phyloP scores from a whole-genome alignment of 2,797 vertebrate genomes.

The Emys orbicularis region DNA sequence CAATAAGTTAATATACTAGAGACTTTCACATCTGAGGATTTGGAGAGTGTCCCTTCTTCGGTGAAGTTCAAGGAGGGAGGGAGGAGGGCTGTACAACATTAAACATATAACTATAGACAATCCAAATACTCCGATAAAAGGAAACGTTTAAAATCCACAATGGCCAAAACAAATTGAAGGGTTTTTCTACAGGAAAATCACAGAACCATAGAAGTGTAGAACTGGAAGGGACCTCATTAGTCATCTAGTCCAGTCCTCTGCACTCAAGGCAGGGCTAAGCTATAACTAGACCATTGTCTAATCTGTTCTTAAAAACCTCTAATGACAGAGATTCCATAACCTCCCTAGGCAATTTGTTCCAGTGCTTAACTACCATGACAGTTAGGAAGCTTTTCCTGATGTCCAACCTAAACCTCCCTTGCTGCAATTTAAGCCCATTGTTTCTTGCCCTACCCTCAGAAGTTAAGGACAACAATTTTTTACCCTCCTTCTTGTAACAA shows the following conservation, averaged over 20 bases:
- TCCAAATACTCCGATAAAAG: not conserved
- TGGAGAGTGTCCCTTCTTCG: not conserved
- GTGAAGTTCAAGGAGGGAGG: not conserved
- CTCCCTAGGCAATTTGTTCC: not conserved
- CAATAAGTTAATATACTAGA: not conserved
- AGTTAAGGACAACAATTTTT: not conserved
- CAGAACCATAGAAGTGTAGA: not conserved
- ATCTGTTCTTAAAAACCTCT: no score
- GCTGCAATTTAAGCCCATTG: not conserved
- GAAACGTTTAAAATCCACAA: not conserved
- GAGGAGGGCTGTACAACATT: not conserved
- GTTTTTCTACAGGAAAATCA: fast-evolving
- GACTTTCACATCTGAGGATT: not conserved
- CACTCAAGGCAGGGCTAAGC: not conserved
- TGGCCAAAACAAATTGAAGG: fast-evolving
- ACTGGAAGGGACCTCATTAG: not conserved
- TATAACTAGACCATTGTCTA: not conserved
- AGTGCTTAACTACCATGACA: not conserved
- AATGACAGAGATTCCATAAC: not conserved
- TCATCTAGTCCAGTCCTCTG: not conserved
- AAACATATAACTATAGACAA: not conserved
- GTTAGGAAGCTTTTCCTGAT: not conserved
- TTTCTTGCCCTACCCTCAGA: not conserved
- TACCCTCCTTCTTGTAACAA: not conserved
- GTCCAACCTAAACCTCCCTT: not conserved